Evolutionary conservation across 2,113 vertebrate species (phyloP).

Genomic region (Microtus oregoni): DNA sequence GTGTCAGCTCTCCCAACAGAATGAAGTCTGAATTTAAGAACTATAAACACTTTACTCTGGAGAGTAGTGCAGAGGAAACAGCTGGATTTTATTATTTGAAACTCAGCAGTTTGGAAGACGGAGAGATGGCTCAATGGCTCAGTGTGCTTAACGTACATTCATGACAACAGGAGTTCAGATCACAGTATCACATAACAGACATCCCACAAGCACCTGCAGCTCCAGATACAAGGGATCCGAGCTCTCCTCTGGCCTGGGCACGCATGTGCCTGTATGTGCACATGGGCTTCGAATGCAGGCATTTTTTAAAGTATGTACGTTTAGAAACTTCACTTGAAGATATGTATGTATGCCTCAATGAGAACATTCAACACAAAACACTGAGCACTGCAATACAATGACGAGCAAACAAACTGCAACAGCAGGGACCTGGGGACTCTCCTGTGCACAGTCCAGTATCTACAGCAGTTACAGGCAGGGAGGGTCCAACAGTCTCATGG

Average conservation of each 20-base stretch:
- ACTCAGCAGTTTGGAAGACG: not conserved
- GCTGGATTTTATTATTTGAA: not conserved
- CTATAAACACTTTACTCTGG: not conserved
- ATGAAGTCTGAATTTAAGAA: not conserved
- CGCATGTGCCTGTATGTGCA: not conserved
- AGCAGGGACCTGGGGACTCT: fast-evolving
- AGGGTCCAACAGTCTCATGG: not conserved
- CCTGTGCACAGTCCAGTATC: not conserved
- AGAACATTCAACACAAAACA: not conserved
- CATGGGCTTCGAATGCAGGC: not conserved
- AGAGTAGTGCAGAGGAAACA: not conserved
- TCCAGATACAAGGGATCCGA: not conserved
- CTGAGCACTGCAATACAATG: not conserved
- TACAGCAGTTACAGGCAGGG: not conserved
- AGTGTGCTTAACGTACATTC: not conserved
- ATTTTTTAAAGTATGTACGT: not conserved
- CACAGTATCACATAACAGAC: not conserved
- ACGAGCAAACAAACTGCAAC: not conserved
- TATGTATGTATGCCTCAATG: not conserved
- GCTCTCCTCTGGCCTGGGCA: not conserved
- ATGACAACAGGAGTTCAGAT: not conserved
- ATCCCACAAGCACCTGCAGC: not conserved
- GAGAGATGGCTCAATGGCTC: not conserved
- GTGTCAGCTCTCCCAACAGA: not conserved
- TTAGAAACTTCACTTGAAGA: not conserved